Base-by-base conservation (phyloP, 2,113 vertebrate genomes). In the Shinisaurus crocodilurus region DNA sequence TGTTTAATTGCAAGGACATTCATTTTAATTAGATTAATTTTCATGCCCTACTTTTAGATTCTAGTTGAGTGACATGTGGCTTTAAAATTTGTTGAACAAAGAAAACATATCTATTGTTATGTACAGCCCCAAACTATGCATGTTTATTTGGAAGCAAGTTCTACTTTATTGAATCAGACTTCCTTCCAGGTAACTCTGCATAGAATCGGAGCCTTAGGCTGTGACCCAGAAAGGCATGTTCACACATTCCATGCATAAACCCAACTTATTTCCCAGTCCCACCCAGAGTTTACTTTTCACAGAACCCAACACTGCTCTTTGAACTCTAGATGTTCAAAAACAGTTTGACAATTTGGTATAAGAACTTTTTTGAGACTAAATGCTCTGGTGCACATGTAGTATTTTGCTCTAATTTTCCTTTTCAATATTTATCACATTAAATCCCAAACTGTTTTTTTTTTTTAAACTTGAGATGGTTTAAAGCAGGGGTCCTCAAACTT, bases 11-110 rank as follows among this genome's bases (percentile, higher is more conserved):
- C 67, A 57, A 84, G 57, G 60, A 54, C 60, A 82, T 69, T 86
- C 37, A 77, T 92, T 90, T 86, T 83, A 89, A 89, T 87, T 69
- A 89, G 87, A 84, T 86, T 87, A 89, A 85, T 89, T 86, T 89
- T 86, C 91, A 86, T 18, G 88, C 72, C 48, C 40, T 13, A 82
- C 43, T 92, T 89, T 86, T 82, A 82, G n/a, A 34, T 67, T 79
- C n/a, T 63, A 76, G 77, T 81, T 87, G 32, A 86, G 29, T 70
- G 76, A 65, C 12, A 82, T 88, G n/a, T 82, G 86, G 32, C 50
- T 91, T 76, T 43, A 74, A 54, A 60, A 88, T 86, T 60, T 72
- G 2, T 23, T 82, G 1, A 60, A 82, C 29, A 91, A 60, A 85
- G 87, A 23, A 63, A 45, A 1, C 32, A 2, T 72, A 92, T 94